phyloP scores from a whole-genome alignment of 2,888 invertebrate genomes.

The Acronicta aceris region DNA sequence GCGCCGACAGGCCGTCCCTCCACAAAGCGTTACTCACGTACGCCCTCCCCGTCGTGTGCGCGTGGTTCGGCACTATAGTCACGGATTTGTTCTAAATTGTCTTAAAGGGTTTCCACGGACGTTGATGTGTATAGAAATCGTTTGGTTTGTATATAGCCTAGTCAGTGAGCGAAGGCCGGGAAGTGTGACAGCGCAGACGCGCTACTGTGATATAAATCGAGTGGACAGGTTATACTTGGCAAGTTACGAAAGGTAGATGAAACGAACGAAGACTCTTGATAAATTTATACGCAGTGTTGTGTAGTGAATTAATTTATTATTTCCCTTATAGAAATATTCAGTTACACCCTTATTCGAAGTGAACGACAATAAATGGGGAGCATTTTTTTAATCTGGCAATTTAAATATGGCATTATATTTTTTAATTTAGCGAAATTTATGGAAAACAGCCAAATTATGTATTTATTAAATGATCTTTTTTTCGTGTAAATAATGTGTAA shows the following conservation, averaged over 20 bases:
- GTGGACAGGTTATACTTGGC: slow-evolving; percentile 50
- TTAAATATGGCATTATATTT: slow-evolving; percentile 55
- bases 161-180: slow-evolving; percentile 73
- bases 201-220: slow-evolving; percentile 78
- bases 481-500: slow-evolving; percentile 84
- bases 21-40: slow-evolving; percentile 92
- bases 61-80: slow-evolving; percentile 95
- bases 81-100: slow-evolving; percentile 93
- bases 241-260: slow-evolving; percentile 26
- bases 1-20: slow-evolving; percentile 88
- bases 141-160: slow-evolving; percentile 72
- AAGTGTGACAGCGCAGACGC: slow-evolving; percentile 61
- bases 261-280: slow-evolving; percentile 64
- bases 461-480: slow-evolving; percentile 81
- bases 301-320: slow-evolving; percentile 72
- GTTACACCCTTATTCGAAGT: slow-evolving; percentile 61
- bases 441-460: slow-evolving; percentile 79
- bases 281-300: slow-evolving; percentile 67
- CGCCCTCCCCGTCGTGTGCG: slow-evolving; percentile 94
- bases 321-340: slow-evolving; percentile 41
- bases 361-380: slow-evolving; percentile 77
- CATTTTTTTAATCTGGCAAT: slow-evolving; percentile 55
- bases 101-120: slow-evolving; percentile 15
- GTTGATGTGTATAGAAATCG: slow-evolving; percentile 52
- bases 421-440: slow-evolving; percentile 55